A percentile compares a stretch with the other conserved stretches of the same genome.
phyloP scores from a whole-genome alignment of 2,888 invertebrate genomes.

The Exocentrus adspersus region DNA sequence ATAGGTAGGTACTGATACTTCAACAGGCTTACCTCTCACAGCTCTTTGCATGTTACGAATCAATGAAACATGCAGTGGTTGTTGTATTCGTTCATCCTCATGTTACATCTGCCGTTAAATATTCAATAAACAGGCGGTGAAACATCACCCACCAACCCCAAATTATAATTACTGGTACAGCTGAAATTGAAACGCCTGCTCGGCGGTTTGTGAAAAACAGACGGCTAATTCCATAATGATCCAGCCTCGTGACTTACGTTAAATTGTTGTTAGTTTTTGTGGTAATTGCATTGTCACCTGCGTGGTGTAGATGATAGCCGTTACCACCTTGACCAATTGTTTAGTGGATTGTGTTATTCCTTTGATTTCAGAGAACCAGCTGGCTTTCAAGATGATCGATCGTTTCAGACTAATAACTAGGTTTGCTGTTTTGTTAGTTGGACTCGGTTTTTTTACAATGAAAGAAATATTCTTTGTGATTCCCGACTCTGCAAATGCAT shows the following conservation, averaged over 20 bases:
- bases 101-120: slow-evolving; percentile 25
- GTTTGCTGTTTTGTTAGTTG: slow-evolving; percentile 1
- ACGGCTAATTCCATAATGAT: slow-evolving; percentile 24
- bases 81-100: neutral
- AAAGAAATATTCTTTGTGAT: too few species aligned
- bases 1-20: too few species aligned
- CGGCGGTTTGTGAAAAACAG: slow-evolving; percentile 13
- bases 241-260: slow-evolving; percentile 24
- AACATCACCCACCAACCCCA: slow-evolving; percentile 13
- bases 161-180: slow-evolving; percentile 24
- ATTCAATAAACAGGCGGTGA: slow-evolving; percentile 26
- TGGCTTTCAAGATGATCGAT: slow-evolving; percentile 12
- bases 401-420: neutral
- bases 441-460: neutral
- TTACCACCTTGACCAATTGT: slow-evolving; percentile 3
- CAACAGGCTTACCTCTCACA: neutral
- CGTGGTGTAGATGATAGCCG: slow-evolving; percentile 12
- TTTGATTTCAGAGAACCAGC: slow-evolving; percentile 7
- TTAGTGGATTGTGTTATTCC: neutral
- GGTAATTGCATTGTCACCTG: slow-evolving; percentile 23
- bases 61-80: neutral
- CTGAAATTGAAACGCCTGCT: slow-evolving; percentile 19
- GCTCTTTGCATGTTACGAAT: neutral
- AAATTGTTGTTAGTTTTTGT: slow-evolving; percentile 1
- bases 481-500: too few species aligned